Base-by-base conservation (phyloP, 2,797 vertebrate species). In the Oreochromis mossambicus region DNA sequence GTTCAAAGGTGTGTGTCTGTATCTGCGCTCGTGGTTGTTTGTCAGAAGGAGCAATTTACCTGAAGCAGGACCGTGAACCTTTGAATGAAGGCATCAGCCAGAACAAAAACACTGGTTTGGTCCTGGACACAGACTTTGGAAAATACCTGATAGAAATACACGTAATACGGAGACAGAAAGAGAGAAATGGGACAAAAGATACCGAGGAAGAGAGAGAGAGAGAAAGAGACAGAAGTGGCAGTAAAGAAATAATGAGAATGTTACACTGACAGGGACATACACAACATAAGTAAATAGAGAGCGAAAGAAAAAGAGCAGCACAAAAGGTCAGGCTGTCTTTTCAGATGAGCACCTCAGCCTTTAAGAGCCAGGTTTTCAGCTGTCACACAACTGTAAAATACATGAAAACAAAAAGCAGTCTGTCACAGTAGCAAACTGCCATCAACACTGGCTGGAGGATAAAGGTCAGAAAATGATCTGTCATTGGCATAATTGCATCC, bases 1-100 rank as follows among this genome's bases (percentile, higher is more conserved):
- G 79, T 41, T 46, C 63, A 29, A 13, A 77, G 55, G 66, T 82
- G 87, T 66, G 82, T 79, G 81, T 77, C 38, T 43, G 36, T 63
- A 46, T 81, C 66, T 52, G 61, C 52, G 77, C 63, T 55, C 24
- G 15, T 63, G 21, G 29, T 15, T 52, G 55, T 75, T 77, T 84
- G 84, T 89, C 83, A 63, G 77, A 84, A 46, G 21, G 50, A 77
- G 73, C 48, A 81, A 86, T 95, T 80, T 91, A 97, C 96, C 96
- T 96, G 96, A 68, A 96, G 94, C 24, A 97, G 95, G 82, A 96
- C 95, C 86, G 94, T 95, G 92, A 97, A 97, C 83, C 96, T 95
- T 81, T 96, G 95, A 77, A 97, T 87, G 15, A 97, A 97, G 17
- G 96, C 96, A 83, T 97, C 97, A 46, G 96, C 94, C 85, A 96